phyloP scores from a whole-genome alignment of 2,113 vertebrate species.

The Charina bottae region DNA sequence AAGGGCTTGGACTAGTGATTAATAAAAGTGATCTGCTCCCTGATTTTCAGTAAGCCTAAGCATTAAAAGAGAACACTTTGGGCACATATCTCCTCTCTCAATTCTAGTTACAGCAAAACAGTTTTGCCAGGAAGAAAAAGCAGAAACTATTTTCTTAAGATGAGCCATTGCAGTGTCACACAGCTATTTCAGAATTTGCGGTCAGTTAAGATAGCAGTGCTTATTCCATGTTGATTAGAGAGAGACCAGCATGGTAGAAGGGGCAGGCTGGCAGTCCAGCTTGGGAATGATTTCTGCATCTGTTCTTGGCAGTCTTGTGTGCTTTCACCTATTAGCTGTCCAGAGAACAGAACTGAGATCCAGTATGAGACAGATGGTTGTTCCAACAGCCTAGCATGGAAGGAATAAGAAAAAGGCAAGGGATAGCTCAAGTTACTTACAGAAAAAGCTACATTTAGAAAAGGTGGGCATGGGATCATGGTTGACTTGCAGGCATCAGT shows the following conservation, averaged over 20 bases:
- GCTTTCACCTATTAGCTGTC: neutral
- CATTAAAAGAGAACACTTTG: neutral
- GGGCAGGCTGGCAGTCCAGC: neutral
- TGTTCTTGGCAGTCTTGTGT: neutral
- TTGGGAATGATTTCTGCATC: neutral
- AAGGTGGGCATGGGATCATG: rapidly evolving
- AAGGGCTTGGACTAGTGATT: neutral
- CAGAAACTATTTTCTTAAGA: neutral
- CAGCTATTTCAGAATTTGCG: neutral
- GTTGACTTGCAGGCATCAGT: neutral
- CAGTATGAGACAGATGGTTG: neutral
- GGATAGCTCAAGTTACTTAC: neutral
- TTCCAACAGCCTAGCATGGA: rapidly evolving
- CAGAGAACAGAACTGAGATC: neutral
- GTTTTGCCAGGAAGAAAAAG: neutral
- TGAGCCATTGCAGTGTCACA: neutral
- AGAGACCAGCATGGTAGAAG: neutral
- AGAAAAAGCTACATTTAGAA: rapidly evolving
- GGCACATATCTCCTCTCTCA: neutral
- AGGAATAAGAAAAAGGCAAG: neutral
- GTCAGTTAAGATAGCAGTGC: neutral
- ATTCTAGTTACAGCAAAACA: neutral
- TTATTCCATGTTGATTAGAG: neutral
- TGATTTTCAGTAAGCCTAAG: neutral
- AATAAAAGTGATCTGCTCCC: neutral